Conservation (phyloP, 2,888 invertebrate species). For the Alentia gelatinosa region DNA sequence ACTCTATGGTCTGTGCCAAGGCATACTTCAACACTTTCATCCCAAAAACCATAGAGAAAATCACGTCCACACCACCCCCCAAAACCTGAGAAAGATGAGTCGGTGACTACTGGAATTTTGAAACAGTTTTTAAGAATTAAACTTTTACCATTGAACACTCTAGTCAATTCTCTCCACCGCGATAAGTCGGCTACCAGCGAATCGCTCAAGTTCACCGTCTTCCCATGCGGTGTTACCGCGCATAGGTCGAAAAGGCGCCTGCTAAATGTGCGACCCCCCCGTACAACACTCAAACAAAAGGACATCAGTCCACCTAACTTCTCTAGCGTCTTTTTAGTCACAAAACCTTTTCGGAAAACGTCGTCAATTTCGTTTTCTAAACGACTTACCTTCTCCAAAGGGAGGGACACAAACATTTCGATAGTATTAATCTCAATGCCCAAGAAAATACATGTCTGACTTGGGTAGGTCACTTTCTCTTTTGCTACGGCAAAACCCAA, state of each 20-base stretch:
- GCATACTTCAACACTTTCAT: neutral
- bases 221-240: neutral
- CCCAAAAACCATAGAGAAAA: neutral
- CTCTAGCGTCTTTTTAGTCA: neutral
- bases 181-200: neutral
- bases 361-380: neutral
- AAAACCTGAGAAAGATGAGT: neutral
- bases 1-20: neutral
- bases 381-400: neutral
- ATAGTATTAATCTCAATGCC: too few relatives aligned
- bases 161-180: neutral
- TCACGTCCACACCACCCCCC: neutral
- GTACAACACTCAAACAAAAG: neutral
- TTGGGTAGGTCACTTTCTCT: neutral
- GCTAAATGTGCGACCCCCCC: neutral
- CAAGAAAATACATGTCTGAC: neutral
- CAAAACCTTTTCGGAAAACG: neutral
- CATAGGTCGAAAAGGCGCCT: neutral
- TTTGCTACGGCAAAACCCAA: neutral
- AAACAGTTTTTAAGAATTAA: neutral
- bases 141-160: neutral
- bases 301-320: neutral
- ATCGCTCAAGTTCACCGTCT: neutral
- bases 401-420: neutral
- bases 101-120: neutral